These are phyloP conservation scores for Hemichromis elongatus DNA, from an alignment of 2,113 vertebrate species.

Conservation along the genomic window DNA sequence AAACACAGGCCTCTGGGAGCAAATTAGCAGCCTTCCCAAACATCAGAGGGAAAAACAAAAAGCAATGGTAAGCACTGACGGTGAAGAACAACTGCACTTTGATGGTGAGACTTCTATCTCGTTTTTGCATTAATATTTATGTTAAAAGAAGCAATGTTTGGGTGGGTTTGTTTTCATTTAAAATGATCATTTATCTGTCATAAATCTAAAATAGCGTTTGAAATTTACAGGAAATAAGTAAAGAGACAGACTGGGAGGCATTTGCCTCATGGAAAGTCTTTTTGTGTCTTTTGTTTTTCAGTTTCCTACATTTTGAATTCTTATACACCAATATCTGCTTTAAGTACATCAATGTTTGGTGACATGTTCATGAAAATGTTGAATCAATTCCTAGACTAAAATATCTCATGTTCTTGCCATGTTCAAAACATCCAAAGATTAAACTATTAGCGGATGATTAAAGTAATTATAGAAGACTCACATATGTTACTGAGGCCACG, in stretches of 20 bases:
- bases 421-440: background rate
- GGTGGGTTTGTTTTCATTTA: background rate
- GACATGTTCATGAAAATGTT: background rate
- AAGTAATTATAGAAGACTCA: background rate
- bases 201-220: background rate
- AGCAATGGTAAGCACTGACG: constrained; percentile 52
- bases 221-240: background rate
- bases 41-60: constrained; percentile 56
- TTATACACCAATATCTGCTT: background rate
- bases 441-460: background rate
- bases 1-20: constrained; percentile 71
- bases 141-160: background rate
- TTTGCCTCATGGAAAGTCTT: background rate
- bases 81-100: constrained; percentile 34
- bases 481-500: background rate
- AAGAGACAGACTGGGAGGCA: background rate
- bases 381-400: background rate
- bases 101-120: constrained; percentile 18
- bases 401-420: background rate
- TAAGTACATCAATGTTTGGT: background rate
- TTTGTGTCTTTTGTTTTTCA: background rate
- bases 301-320: background rate
- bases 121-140: background rate
- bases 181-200: background rate
- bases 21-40: constrained; percentile 65